Percentiles rank a stretch among this genome's conserved stretches.
Conservation (phyloP, 2,888 invertebrate species). For the Erebia epiphron region DNA sequence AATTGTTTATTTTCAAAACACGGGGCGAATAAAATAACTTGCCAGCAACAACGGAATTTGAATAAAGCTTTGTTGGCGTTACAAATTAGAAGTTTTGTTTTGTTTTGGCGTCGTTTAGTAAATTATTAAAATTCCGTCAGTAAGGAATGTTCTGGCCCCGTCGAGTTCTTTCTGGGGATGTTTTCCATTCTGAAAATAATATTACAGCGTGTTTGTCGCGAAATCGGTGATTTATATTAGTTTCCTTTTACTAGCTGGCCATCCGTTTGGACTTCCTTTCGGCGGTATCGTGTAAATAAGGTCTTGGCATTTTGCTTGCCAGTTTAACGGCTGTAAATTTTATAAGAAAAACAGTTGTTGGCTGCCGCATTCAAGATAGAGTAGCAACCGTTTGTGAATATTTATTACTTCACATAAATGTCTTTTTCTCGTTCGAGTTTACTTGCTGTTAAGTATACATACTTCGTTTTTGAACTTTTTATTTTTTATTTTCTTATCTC, state of each 20-base stretch:
- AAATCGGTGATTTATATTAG: slow-evolving; percentile 74
- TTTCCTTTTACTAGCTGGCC: slow-evolving; percentile 63
- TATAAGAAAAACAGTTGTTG: slow-evolving; percentile 56
- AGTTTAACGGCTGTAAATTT: slow-evolving; percentile 71
- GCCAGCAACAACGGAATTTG: slow-evolving; percentile 52
- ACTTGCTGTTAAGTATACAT: not conserved
- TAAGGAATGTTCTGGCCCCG: slow-evolving; percentile 49
- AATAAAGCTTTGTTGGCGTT: slow-evolving; percentile 54
- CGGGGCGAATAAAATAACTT: slow-evolving; percentile 53
- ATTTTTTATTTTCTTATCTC: not conserved
- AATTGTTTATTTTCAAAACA: slow-evolving; percentile 63
- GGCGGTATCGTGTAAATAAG: slow-evolving; percentile 73
- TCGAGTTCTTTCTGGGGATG: slow-evolving; percentile 45
- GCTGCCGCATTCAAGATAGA: slow-evolving; percentile 36
- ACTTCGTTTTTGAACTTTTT: not conserved
- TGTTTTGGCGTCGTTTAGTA: slow-evolving; percentile 54
- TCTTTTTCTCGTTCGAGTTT: slow-evolving; percentile 15
- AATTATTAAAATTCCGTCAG: slow-evolving; percentile 60
- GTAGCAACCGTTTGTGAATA: slow-evolving; percentile 55
- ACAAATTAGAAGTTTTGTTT: slow-evolving; percentile 56
- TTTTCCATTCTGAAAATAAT: slow-evolving; percentile 64
- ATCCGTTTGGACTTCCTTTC: slow-evolving; percentile 72
- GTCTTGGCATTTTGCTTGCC: slow-evolving; percentile 68
- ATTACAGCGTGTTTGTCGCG: slow-evolving; percentile 69
- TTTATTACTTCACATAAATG: slow-evolving; percentile 46